A percentile compares a stretch with the other conserved stretches of the same genome.
phyloP scores from a whole-genome alignment of 2,797 vertebrate species.

The Sebastes hubbsi region DNA sequence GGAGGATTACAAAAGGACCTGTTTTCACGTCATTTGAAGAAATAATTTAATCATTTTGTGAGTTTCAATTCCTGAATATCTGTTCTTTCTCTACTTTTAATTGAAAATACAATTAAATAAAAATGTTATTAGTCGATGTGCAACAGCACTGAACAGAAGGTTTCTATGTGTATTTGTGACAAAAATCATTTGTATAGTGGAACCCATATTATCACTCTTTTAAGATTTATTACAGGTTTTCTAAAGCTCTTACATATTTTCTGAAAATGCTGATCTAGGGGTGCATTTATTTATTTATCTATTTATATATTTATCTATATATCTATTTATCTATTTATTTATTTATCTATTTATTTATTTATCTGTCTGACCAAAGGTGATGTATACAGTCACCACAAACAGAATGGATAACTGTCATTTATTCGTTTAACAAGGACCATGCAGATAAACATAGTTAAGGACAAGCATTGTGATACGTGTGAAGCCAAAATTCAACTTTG shows the following conservation, averaged over 20 bases:
- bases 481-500: too few relatives aligned
- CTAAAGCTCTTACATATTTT: neutral
- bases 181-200: neutral
- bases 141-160: neutral
- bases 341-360: neutral
- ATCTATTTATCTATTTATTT: neutral
- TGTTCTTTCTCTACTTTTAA: neutral
- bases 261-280: neutral
- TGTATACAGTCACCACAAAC: neutral
- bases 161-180: neutral
- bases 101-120: neutral
- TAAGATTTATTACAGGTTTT: neutral
- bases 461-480: too few relatives aligned
- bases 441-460: too few relatives aligned
- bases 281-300: neutral
- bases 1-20: slow-evolving; percentile 39
- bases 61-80: neutral
- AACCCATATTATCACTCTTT: neutral
- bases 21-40: neutral
- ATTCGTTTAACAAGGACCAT: neutral
- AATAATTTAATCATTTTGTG: neutral
- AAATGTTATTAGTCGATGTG: neutral
- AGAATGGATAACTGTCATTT: neutral
- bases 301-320: neutral
- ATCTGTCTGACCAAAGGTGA: neutral